Percentiles rank a stretch among this genome's conserved stretches.
These are phyloP conservation scores for Drosophila ogumai DNA, from an alignment of 1,140 invertebrate species.

Conservation along the genomic window DNA sequence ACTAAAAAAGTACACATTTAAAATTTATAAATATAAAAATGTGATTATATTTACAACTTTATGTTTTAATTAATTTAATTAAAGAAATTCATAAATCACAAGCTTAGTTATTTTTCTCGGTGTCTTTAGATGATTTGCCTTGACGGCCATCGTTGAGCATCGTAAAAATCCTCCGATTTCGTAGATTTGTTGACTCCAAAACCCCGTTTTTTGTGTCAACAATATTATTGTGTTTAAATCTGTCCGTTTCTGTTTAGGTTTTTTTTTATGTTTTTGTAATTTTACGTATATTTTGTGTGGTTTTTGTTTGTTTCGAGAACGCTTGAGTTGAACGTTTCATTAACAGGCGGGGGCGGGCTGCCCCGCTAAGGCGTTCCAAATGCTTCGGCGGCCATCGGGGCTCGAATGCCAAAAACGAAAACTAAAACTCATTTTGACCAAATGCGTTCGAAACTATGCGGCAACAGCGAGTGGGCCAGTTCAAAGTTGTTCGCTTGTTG, in stretches of 20 bases:
- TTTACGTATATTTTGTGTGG: slow-evolving; percentile 11
- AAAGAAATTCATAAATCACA: too few relatives aligned
- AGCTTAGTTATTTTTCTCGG: background rate
- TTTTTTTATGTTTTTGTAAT: slow-evolving; percentile 8
- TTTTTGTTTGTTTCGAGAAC: slow-evolving; percentile 45
- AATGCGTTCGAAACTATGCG: slow-evolving; percentile 65
- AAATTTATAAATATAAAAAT: too few relatives aligned
- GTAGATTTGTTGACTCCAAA: slow-evolving; percentile 40
- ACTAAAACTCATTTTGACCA: slow-evolving; percentile 79
- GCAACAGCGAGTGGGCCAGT: slow-evolving; percentile 62
- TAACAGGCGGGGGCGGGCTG: slow-evolving; percentile 54
- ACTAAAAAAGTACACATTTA: too few relatives aligned
- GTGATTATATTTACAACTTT: background rate
- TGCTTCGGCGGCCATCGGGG: slow-evolving; percentile 57
- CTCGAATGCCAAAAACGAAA: slow-evolving; percentile 68
- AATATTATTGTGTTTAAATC: slow-evolving; percentile 38
- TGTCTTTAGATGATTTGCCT: slow-evolving; percentile 44
- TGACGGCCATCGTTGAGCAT: slow-evolving; percentile 45
- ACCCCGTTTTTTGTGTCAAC: slow-evolving; percentile 49
- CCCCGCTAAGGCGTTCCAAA: slow-evolving; percentile 44
- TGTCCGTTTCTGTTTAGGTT: slow-evolving; percentile 32
- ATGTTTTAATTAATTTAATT: too few relatives aligned
- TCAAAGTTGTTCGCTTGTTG: slow-evolving; percentile 25
- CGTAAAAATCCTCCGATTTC: slow-evolving; percentile 68
- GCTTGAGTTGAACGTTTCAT: slow-evolving; percentile 51